These are phyloP conservation scores for Menidia beryllina DNA, from an alignment of 2,113 vertebrate species.

Conservation along the genomic window DNA sequence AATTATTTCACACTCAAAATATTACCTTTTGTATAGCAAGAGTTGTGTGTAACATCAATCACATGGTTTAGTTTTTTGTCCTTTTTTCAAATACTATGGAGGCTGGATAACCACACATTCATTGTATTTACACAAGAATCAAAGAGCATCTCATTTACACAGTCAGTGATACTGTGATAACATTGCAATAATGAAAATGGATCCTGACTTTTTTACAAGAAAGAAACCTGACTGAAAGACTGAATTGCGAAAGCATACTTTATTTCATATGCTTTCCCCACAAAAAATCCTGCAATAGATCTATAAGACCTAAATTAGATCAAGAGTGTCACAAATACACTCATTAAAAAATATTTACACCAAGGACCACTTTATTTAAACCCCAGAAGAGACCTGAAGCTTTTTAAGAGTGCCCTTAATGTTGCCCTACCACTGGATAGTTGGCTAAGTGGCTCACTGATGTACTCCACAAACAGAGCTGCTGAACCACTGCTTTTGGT, in stretches of 20 bases:
- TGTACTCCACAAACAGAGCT: constrained; percentile 47
- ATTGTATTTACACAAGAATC: constrained; percentile 27
- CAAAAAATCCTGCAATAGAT: constrained; percentile 68
- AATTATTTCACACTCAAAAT: constrained; percentile 6
- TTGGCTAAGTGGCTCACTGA: constrained; percentile 59
- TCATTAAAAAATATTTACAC: constrained; percentile 83
- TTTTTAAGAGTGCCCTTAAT: constrained; percentile 48
- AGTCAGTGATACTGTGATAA: constrained; percentile 38
- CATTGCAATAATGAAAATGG: constrained; percentile 27
- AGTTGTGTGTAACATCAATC: constrained; percentile 26
- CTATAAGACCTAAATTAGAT: constrained; percentile 85
- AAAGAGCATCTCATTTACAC: constrained; percentile 42
- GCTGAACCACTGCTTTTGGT: constrained; percentile 67
- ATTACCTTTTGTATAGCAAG: constrained; percentile 8
- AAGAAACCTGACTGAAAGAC: constrained; percentile 36
- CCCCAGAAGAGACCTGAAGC: constrained; percentile 36
- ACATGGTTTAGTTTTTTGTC: constrained; percentile 1
- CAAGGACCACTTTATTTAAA: constrained; percentile 59
- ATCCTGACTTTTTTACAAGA: constrained; percentile 19
- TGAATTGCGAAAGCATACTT: constrained; percentile 36
- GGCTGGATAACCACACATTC: constrained; percentile 19
- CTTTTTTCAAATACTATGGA: constrained; percentile 17
- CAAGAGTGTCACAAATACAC: constrained; percentile 80
- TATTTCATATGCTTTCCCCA: constrained; percentile 35
- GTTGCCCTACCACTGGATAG: constrained; percentile 52